Percentiles rank a stretch among this genome's conserved stretches.
Evolutionary conservation across 2,888 invertebrate species (phyloP).

Genomic region (Seira sanloemensis): DNA sequence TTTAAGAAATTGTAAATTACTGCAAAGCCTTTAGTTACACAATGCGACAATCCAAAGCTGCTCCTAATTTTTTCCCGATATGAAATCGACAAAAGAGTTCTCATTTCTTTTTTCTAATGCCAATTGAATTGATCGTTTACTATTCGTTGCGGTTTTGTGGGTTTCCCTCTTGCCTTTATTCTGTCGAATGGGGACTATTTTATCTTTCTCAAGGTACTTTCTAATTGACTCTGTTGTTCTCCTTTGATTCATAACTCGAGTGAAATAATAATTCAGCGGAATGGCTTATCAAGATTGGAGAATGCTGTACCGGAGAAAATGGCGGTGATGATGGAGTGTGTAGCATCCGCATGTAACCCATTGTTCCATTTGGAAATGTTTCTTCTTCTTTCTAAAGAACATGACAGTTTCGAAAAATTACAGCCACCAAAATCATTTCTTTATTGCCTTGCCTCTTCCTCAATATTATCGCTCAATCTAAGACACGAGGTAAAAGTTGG

Average conservation of each 20-base stretch:
- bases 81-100: no score
- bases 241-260: constrained; percentile 43
- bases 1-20: background rate
- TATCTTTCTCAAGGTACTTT: constrained; percentile 11
- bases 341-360: background rate
- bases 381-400: constrained; percentile 50
- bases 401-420: constrained; percentile 64
- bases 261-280: background rate
- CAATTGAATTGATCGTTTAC: constrained; percentile 41
- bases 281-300: background rate
- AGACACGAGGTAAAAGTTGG: background rate
- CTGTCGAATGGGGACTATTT: background rate
- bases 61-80: no score
- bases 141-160: constrained; percentile 52
- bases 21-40: background rate
- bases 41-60: no score
- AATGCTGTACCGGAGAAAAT: background rate
- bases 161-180: constrained; percentile 21
- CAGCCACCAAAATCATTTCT: constrained; percentile 56
- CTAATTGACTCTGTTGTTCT: constrained; percentile 52
- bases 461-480: constrained; percentile 10
- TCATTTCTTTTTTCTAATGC: constrained; percentile 26
- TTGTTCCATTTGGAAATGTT: background rate
- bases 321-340: background rate
- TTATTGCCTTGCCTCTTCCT: constrained; percentile 44